phyloP scores from a whole-genome alignment of 2,888 invertebrate genomes.

The Dione vanillae region DNA sequence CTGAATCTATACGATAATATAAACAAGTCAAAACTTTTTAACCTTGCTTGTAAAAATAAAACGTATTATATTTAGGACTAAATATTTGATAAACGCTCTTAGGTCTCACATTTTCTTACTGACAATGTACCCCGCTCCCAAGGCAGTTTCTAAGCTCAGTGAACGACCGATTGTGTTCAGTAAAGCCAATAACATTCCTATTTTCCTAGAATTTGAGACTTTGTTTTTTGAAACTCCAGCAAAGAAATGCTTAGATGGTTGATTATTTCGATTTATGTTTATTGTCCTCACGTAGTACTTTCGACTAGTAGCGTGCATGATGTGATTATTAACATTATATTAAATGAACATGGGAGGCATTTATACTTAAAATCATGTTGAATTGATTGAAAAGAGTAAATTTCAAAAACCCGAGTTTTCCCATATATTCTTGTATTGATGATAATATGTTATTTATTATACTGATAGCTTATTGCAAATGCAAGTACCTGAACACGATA shows the following conservation, averaged over 20 bases:
- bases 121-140: slow-evolving; percentile 39
- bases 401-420: too few species aligned
- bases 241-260: too few species aligned
- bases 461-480: too few species aligned
- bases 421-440: too few species aligned
- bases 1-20: not conserved
- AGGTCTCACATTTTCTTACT: slow-evolving; percentile 38
- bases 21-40: not conserved
- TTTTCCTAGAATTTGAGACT: slow-evolving; percentile 36
- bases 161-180: slow-evolving; percentile 41
- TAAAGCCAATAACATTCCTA: slow-evolving; percentile 41
- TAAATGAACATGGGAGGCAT: too few species aligned
- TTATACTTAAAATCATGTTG: too few species aligned
- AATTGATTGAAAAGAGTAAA: too few species aligned
- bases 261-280: not conserved
- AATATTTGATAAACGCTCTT: slow-evolving; percentile 42
- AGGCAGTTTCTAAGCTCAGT: slow-evolving; percentile 44
- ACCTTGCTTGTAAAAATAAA: not conserved
- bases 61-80: slow-evolving; percentile 12
- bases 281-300: not conserved
- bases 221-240: slow-evolving; percentile 19
- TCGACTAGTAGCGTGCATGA: too few species aligned
- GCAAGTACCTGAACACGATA: too few species aligned
- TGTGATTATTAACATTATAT: too few species aligned
- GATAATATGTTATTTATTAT: too few species aligned